These are phyloP conservation scores for Trichopoda pennipes DNA, from an alignment of 2,888 invertebrate genomes.

Conservation along the genomic window DNA sequence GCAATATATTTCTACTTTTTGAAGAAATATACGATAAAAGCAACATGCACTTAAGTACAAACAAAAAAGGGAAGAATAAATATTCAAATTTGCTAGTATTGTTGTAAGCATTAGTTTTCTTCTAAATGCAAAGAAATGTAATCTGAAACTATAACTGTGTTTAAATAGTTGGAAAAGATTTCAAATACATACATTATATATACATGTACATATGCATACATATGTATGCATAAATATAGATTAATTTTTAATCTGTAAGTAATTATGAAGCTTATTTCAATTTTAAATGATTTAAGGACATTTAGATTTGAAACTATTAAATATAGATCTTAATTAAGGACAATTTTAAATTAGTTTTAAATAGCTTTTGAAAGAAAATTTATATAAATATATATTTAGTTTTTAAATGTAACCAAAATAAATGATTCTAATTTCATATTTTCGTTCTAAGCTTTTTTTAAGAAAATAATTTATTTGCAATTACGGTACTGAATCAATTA, in stretches of 20 bases:
- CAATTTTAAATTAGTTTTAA: too few relatives aligned
- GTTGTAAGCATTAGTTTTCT: background rate
- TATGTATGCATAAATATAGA: constrained; percentile 12
- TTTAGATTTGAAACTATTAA: background rate
- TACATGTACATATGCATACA: too few relatives aligned
- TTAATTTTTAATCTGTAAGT: background rate
- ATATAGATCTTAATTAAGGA: background rate
- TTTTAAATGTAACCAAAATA: too few relatives aligned
- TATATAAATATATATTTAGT: too few relatives aligned
- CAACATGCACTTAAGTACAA: constrained; percentile 8
- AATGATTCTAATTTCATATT: too few relatives aligned
- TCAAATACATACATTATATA: too few relatives aligned
- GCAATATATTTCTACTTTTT: constrained; percentile 47
- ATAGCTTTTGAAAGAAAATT: too few relatives aligned
- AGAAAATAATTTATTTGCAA: too few relatives aligned
- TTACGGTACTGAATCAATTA: too few relatives aligned
- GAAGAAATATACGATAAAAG: constrained; percentile 17
- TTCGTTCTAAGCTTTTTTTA: too few relatives aligned
- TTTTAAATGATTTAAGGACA: background rate
- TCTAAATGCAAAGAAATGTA: background rate
- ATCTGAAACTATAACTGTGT: background rate
- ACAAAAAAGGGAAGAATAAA: background rate
- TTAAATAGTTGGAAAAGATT: background rate
- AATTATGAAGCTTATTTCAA: constrained; percentile 1
- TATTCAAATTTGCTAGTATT: background rate